A percentile compares a stretch with the other conserved stretches of the same genome.
These are phyloP conservation scores for Drosophila tanythrix DNA, from an alignment of 2,888 invertebrate species.

Conservation along the genomic window DNA sequence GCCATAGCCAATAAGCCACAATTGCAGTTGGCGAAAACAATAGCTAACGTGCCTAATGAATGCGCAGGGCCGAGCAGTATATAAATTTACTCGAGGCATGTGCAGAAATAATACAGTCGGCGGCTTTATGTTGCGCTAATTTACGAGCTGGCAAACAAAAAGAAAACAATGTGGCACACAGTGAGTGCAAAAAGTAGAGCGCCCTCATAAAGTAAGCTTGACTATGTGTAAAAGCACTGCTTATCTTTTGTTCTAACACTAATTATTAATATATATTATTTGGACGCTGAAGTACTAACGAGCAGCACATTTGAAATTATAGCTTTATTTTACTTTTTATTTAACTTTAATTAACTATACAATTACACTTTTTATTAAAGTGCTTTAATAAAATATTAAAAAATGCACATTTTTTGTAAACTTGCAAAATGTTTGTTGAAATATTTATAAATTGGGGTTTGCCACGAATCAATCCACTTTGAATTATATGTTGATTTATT, in stretches of 20 bases:
- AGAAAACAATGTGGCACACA: slow-evolving; percentile 39
- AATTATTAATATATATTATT: background rate
- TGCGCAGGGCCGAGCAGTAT: slow-evolving; percentile 18
- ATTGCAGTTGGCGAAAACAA: slow-evolving; percentile 26
- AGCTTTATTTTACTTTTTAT: too few species aligned
- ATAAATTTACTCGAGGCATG: slow-evolving; percentile 36
- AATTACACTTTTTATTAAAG: background rate
- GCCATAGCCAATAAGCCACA: slow-evolving; percentile 16
- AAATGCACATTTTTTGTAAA: background rate
- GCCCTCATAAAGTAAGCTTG: background rate
- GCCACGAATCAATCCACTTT: background rate
- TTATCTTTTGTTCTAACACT: background rate
- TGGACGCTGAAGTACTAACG: too few species aligned
- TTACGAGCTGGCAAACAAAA: slow-evolving; percentile 59
- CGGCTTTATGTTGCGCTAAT: slow-evolving; percentile 64
- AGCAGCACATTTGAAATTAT: too few species aligned
- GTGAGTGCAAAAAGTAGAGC: slow-evolving; percentile 40
- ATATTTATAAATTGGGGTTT: slow-evolving; percentile 12
- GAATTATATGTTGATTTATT: slow-evolving; percentile 8
- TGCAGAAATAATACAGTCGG: slow-evolving; percentile 66
- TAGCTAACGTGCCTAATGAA: slow-evolving; percentile 45
- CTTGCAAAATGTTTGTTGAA: slow-evolving; percentile 8
- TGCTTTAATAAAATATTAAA: background rate
- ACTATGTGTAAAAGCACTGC: slow-evolving; percentile 3
- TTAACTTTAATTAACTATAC: background rate